Conservation (phyloP, 23 tunicate species). For the Trididemnum nubilum region DNA sequence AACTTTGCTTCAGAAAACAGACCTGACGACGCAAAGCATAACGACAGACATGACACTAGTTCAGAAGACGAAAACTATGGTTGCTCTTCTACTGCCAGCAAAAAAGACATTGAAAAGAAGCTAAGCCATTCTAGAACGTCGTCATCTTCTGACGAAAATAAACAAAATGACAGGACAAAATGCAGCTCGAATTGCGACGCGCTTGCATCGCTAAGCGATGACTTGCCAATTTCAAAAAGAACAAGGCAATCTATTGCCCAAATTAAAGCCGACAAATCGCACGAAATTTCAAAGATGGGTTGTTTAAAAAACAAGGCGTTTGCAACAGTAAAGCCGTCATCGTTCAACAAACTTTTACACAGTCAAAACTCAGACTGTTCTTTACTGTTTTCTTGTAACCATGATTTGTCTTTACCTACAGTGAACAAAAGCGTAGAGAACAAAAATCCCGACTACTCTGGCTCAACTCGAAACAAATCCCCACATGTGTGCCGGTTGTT, state of each 20-base stretch:
- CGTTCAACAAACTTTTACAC: neutral
- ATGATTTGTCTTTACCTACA: neutral
- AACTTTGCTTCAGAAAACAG: too few species aligned
- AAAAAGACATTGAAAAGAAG: neutral
- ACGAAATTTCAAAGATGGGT: neutral
- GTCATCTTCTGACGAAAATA: neutral
- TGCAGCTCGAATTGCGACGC: too few species aligned
- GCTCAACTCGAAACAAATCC: too few species aligned
- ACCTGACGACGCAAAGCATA: neutral
- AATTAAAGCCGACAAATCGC: neutral
- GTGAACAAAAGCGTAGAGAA: neutral
- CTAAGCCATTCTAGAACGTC: neutral
- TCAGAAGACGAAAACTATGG: neutral
- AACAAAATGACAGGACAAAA: too few species aligned
- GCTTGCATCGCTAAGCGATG: neutral
- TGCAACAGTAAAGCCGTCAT: neutral
- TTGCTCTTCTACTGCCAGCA: neutral
- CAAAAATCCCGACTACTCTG: neutral
- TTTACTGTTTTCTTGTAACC: neutral
- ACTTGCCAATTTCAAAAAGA: neutral
- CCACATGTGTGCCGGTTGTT: neutral
- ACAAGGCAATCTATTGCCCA: neutral
- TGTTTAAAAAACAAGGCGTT: neutral
- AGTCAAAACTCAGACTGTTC: too few species aligned
- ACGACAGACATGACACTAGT: too few species aligned